phyloP scores from a whole-genome alignment of 2,888 invertebrate species.

The Pocota personata region DNA sequence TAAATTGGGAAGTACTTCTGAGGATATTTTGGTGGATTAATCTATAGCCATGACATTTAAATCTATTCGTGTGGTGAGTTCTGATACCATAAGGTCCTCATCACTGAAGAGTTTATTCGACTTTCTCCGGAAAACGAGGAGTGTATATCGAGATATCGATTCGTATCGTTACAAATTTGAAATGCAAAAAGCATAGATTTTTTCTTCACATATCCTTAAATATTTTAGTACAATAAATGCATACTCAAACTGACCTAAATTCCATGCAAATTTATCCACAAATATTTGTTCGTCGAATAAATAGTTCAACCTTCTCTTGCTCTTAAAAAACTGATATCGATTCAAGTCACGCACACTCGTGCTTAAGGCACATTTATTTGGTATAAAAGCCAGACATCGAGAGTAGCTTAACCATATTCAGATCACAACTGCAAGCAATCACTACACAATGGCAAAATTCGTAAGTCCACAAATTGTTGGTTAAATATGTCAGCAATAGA shows the following conservation, averaged over 20 bases:
- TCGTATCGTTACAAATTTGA: too few species aligned
- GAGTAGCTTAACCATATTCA: conserved; percentile 37
- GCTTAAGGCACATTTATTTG: not conserved
- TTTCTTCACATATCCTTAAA: not conserved
- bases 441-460: conserved; percentile 66
- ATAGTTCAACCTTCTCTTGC: not conserved
- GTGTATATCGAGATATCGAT: too few species aligned
- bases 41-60: too few species aligned
- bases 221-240: not conserved
- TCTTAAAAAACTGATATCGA: not conserved
- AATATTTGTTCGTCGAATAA: conserved; percentile 9
- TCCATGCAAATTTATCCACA: not conserved
- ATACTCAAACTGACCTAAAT: conserved; percentile 5
- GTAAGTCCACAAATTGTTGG: conserved; percentile 35
- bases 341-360: conserved; percentile 48
- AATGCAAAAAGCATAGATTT: not conserved
- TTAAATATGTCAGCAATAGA: not conserved
- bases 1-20: too few species aligned
- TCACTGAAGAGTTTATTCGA: too few species aligned
- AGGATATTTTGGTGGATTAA: too few species aligned
- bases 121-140: too few species aligned
- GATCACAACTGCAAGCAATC: conserved; percentile 54
- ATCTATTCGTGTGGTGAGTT: too few species aligned
- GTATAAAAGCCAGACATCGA: conserved; percentile 45
- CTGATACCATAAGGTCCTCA: too few species aligned